Conservation (phyloP, 2,797 vertebrate species). For the Cephalopachus bancanus region DNA sequence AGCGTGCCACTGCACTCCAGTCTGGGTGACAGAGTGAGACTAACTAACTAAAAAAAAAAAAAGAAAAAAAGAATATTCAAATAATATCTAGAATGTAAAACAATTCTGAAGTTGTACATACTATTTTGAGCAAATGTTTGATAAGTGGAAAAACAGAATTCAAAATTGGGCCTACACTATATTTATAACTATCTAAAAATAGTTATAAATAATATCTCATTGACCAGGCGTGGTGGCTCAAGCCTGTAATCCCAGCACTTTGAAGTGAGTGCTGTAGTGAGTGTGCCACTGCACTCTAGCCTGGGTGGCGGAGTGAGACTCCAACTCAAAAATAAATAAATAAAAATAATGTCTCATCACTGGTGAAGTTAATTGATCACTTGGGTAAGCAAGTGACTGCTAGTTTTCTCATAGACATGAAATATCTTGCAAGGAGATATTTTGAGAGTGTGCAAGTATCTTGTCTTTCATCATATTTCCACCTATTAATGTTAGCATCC, state of each 20-base stretch:
- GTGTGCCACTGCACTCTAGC: not conserved
- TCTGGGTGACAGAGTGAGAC: too few relatives aligned
- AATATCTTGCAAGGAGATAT: not conserved
- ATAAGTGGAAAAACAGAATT: not conserved
- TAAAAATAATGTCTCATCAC: not conserved
- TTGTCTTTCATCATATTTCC: not conserved
- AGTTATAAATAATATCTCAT: not conserved
- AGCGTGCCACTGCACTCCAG: too few relatives aligned
- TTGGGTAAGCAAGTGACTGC: not conserved
- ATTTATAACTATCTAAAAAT: not conserved
- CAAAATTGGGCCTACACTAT: not conserved
- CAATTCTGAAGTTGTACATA: not conserved
- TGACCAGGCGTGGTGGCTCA: too few relatives aligned
- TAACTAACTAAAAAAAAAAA: too few relatives aligned
- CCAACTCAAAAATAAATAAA: not conserved
- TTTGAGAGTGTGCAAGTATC: not conserved
- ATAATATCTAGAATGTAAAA: not conserved
- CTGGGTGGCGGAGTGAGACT: not conserved
- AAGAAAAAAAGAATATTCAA: too few relatives aligned
- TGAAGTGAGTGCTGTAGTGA: too few relatives aligned
- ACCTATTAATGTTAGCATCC: not conserved
- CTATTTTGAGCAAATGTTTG: not conserved
- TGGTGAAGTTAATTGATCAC: not conserved
- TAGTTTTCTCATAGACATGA: not conserved
- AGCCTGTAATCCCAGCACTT: too few relatives aligned